These are phyloP conservation scores for Picathartes gymnocephalus DNA, from an alignment of 2,113 vertebrate species.

Conservation along the genomic window DNA sequence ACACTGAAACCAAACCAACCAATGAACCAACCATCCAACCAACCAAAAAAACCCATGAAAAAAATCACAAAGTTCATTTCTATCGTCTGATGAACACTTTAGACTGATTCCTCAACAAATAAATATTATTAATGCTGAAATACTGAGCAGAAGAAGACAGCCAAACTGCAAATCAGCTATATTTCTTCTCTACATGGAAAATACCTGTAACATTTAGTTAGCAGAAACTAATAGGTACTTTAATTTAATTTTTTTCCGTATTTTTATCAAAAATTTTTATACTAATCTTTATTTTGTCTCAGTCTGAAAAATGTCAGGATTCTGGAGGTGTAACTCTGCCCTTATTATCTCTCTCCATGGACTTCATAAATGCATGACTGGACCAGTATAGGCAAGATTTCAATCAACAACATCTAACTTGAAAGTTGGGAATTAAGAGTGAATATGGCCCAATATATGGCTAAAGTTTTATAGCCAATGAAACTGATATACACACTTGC, in stretches of 20 bases:
- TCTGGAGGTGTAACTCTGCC: neutral
- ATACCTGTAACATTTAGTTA: neutral
- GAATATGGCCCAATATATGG: neutral
- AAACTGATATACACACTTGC: neutral
- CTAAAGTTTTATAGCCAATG: neutral
- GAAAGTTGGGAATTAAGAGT: neutral
- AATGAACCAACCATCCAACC: neutral
- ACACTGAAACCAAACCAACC: neutral
- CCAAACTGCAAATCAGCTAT: neutral
- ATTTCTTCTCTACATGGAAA: neutral
- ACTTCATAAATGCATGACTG: neutral
- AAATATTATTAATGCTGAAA: neutral
- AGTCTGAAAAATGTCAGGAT: neutral
- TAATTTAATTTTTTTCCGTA: neutral
- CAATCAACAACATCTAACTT: neutral
- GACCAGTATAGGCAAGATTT: neutral
- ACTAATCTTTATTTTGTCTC: neutral
- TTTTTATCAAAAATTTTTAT: neutral
- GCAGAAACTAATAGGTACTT: neutral
- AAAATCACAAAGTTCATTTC: accelerated
- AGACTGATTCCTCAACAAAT: neutral
- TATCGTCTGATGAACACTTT: neutral
- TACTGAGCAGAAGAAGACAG: neutral
- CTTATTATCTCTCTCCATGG: neutral
- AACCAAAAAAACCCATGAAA: accelerated